Evolutionary conservation across 1,140 invertebrate species (phyloP).

Genomic region (Thrips palmi): DNA sequence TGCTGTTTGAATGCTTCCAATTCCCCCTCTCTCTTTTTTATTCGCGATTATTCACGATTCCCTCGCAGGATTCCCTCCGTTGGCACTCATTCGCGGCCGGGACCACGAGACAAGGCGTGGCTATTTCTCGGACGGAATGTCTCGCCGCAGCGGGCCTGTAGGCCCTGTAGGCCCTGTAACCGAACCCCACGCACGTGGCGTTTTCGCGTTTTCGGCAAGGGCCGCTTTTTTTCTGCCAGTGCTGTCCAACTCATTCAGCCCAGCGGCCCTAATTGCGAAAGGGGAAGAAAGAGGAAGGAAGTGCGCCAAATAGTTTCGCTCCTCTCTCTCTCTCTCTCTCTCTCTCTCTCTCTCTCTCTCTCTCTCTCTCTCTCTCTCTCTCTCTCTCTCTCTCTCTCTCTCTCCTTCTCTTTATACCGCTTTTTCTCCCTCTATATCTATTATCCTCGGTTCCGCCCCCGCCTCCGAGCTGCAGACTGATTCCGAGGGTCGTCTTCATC

Average conservation of each 20-base stretch:
- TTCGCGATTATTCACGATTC: too few relatives aligned
- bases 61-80: too few relatives aligned
- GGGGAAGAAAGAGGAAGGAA: neutral
- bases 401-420: conserved; percentile 11
- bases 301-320: neutral
- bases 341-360: conserved; percentile 12
- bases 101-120: too few relatives aligned
- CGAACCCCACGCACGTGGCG: conserved; percentile 3
- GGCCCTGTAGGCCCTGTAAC: conserved; percentile 1
- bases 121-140: too few relatives aligned
- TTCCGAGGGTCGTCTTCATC: neutral
- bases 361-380: conserved; percentile 9
- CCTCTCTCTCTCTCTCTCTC: conserved; percentile 11
- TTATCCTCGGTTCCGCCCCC: conserved; percentile 8
- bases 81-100: too few relatives aligned
- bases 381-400: conserved; percentile 10
- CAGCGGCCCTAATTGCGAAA: neutral
- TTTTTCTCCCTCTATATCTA: conserved; percentile 11
- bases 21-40: too few relatives aligned
- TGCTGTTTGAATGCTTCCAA: too few relatives aligned
- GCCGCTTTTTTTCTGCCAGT: neutral
- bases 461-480: neutral
- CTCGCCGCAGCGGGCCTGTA: too few relatives aligned
- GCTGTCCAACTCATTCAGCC: neutral
- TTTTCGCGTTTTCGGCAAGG: conserved; percentile 1